Evolutionary conservation across 2,797 vertebrate genomes (phyloP).

Genomic region (Epinephelus awoara): DNA sequence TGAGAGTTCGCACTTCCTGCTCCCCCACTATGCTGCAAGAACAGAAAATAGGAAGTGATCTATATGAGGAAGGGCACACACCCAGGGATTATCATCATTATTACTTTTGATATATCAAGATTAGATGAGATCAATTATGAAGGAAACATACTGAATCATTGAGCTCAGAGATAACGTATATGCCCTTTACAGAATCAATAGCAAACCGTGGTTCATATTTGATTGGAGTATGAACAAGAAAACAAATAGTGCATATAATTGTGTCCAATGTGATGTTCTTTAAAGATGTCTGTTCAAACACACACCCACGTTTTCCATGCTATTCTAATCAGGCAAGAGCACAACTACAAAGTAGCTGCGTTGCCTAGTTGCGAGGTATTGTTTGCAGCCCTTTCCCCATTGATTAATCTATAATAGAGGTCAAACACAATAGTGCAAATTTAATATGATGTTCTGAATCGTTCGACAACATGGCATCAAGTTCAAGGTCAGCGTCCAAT

Average conservation of each 20-base stretch:
- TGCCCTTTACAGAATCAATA: slow-evolving; percentile 13
- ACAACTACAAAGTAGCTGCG: slow-evolving; percentile 11
- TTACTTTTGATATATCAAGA: slow-evolving; percentile 21
- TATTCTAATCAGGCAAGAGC: background rate
- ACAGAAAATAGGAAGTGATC: slow-evolving; percentile 13
- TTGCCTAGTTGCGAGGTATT: slow-evolving; percentile 9
- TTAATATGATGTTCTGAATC: slow-evolving; percentile 27
- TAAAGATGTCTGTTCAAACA: background rate
- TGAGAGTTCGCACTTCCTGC: slow-evolving; percentile 33
- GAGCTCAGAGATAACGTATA: slow-evolving; percentile 2
- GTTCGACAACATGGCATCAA: slow-evolving; percentile 16
- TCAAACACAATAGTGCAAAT: slow-evolving; percentile 21
- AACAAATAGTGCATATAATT: background rate
- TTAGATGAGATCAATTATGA: slow-evolving; percentile 2
- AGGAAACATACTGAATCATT: slow-evolving; percentile 14
- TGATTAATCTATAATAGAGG: slow-evolving; percentile 22
- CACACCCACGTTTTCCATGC: background rate
- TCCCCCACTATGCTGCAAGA: background rate
- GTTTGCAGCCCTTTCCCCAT: background rate
- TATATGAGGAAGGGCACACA: slow-evolving; percentile 8
- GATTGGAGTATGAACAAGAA: slow-evolving; percentile 13
- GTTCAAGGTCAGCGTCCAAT: slow-evolving; percentile 58
- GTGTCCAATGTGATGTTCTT: background rate
- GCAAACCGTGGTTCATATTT: background rate
- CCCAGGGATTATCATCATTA: background rate